Conservation (phyloP, 2,113 vertebrate genomes). For the Notothenia rossii region DNA sequence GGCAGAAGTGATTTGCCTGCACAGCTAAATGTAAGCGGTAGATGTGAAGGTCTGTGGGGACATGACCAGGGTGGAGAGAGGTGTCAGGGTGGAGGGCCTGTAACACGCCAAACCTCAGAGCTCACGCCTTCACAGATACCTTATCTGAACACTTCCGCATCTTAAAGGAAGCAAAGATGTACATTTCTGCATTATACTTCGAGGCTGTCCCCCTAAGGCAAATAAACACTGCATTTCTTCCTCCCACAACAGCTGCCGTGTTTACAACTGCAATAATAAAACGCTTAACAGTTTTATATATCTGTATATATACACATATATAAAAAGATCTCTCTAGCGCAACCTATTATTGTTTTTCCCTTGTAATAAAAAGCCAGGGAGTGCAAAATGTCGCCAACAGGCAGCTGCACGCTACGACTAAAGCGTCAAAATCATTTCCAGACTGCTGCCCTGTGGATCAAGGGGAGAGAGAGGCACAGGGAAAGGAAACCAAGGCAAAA, state of each 20-base stretch:
- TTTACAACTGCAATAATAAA: slow-evolving; percentile 66
- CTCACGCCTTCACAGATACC: slow-evolving; percentile 45
- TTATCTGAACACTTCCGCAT: slow-evolving; percentile 31
- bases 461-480: slow-evolving; percentile 66
- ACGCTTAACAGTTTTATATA: slow-evolving; percentile 57
- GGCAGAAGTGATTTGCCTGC: slow-evolving; percentile 40
- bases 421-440: slow-evolving; percentile 83
- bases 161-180: slow-evolving; percentile 3
- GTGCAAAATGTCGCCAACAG: slow-evolving; percentile 77
- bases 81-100: slow-evolving; percentile 66
- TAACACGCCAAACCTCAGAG: slow-evolving; percentile 49
- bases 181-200: background rate
- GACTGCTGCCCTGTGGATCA: slow-evolving; percentile 73
- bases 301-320: no score
- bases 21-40: slow-evolving; percentile 8
- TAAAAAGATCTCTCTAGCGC: slow-evolving; percentile 39
- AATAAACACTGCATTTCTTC: slow-evolving; percentile 58
- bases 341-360: slow-evolving; percentile 59
- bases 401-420: slow-evolving; percentile 77
- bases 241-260: slow-evolving; percentile 46
- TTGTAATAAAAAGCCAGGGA: slow-evolving; percentile 75
- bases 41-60: background rate
- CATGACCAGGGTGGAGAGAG: slow-evolving; percentile 52
- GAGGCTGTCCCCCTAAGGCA: slow-evolving; percentile 26
- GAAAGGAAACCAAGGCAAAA: slow-evolving; percentile 74